Conservation (phyloP, 2,888 invertebrate species). For the Lasioglossum zephyrum region DNA sequence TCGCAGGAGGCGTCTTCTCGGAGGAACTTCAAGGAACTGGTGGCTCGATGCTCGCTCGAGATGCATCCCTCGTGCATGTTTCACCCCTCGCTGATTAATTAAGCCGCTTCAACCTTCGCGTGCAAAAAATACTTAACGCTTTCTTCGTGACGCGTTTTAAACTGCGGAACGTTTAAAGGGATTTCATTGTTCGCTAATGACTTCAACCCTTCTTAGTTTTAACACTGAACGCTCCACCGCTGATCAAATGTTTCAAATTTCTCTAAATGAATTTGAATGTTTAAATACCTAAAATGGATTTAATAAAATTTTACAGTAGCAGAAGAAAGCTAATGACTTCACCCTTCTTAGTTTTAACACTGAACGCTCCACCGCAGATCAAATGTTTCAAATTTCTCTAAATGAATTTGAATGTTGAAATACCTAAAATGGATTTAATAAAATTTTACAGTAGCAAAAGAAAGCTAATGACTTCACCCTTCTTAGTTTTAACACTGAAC, state of each 20-base stretch:
- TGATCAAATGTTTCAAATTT: no score
- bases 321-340: no score
- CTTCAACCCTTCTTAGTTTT: neutral
- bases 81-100: slow-evolving; percentile 35
- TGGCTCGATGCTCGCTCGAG: slow-evolving; percentile 5
- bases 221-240: neutral
- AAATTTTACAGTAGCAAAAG: no score
- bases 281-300: no score
- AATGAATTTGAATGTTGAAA: no score
- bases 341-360: no score
- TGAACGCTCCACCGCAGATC: no score
- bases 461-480: no score
- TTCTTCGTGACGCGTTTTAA: neutral
- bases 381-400: no score
- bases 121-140: neutral
- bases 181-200: neutral
- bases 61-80: slow-evolving; percentile 25
- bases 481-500: neutral
- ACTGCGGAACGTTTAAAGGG: neutral
- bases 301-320: no score
- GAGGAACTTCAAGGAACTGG: slow-evolving; percentile 13
- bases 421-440: no score
- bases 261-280: no score
- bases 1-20: neutral
- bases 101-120: slow-evolving; percentile 20